Conservation (phyloP, 2,113 vertebrate species). For the Scolopax mira region DNA sequence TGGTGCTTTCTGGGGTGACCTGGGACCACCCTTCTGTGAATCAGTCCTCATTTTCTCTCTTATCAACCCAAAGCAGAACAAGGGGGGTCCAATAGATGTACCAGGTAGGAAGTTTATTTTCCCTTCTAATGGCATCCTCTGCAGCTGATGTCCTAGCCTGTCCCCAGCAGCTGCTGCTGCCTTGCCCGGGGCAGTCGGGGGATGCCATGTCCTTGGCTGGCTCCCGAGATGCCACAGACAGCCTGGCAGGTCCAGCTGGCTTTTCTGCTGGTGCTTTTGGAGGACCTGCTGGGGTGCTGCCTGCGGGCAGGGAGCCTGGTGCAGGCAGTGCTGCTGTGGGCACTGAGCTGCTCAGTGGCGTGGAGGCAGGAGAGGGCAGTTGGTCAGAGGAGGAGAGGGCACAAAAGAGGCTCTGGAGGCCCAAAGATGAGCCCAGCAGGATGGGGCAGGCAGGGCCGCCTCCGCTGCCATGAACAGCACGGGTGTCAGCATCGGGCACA, state of each 20-base stretch:
- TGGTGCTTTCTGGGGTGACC: background rate
- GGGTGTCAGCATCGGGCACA: background rate
- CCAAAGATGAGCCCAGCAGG: background rate
- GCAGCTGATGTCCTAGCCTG: background rate
- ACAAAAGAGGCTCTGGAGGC: fast-evolving
- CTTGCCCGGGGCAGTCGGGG: background rate
- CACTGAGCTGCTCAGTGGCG: fast-evolving
- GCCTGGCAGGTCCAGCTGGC: background rate
- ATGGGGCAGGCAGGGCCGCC: too few species aligned
- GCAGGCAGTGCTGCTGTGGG: background rate
- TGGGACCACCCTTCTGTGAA: background rate
- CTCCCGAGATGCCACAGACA: background rate
- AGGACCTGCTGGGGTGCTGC: background rate
- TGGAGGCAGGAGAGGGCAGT: background rate
- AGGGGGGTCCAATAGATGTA: background rate
- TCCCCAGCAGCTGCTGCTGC: background rate
- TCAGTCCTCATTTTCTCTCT: background rate
- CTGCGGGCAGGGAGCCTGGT: background rate
- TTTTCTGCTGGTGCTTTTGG: background rate
- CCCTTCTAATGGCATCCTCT: background rate
- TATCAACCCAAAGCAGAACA: background rate
- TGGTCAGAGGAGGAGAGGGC: background rate
- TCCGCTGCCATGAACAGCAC: background rate
- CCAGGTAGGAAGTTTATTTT: background rate
- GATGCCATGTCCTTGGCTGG: background rate